These are phyloP conservation scores for Platichthys stellatus DNA, from an alignment of 2,113 vertebrate genomes.

Conservation along the genomic window DNA sequence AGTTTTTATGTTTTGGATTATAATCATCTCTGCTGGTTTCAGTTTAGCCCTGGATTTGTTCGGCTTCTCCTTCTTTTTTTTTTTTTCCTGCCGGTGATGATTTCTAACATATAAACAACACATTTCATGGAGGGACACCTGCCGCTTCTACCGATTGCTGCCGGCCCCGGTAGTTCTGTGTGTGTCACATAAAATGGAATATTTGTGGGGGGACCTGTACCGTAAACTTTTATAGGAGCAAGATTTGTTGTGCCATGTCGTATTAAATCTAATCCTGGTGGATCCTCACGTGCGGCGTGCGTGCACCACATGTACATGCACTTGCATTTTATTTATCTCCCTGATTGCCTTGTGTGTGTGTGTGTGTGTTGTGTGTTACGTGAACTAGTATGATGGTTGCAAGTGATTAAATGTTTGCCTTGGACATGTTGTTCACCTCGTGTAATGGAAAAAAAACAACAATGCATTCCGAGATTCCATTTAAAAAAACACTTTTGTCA, in stretches of 20 bases:
- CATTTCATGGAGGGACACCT: conserved; percentile 74
- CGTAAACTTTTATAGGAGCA: conserved; percentile 76
- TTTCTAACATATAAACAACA: conserved; percentile 74
- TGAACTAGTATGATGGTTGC: background rate
- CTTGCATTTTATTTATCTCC: conserved; percentile 55
- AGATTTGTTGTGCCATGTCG: conserved; percentile 79
- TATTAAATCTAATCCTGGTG: conserved; percentile 73
- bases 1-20: conserved; percentile 68
- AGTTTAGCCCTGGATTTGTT: conserved; percentile 51
- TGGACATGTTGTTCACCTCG: background rate
- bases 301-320: conserved; percentile 42
- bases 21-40: conserved; percentile 69
- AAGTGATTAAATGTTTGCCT: background rate
- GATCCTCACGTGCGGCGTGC: conserved; percentile 31
- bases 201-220: conserved; percentile 71
- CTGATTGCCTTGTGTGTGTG: conserved; percentile 10
- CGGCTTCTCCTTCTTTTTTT: conserved; percentile 26
- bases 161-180: conserved; percentile 61
- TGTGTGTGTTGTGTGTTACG: conserved; percentile 6
- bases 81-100: conserved; percentile 40
- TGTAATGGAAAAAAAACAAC: background rate
- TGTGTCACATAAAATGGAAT: conserved; percentile 70
- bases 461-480: background rate
- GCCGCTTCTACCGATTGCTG: conserved; percentile 69
- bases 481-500: background rate